phyloP scores from a whole-genome alignment of 2,113 vertebrate species.

The Solenodon paradoxus region DNA sequence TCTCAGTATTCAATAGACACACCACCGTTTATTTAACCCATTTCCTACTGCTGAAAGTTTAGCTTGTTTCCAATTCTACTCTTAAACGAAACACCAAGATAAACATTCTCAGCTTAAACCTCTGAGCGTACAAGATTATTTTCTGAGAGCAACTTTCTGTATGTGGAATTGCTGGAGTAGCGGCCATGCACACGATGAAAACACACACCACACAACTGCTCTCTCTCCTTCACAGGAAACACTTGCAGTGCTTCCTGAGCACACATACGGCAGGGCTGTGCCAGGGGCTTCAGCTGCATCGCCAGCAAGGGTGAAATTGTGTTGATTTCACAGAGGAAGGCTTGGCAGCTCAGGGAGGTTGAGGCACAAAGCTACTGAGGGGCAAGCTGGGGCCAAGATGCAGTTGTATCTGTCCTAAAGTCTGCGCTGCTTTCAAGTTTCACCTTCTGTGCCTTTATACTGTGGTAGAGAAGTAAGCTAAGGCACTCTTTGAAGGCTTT shows the following conservation, averaged over 20 bases:
- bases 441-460: neutral
- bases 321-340: neutral
- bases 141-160: constrained; percentile 10
- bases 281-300: too few relatives aligned
- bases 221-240: neutral
- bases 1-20: constrained; percentile 3
- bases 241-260: neutral
- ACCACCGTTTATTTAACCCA: constrained; percentile 28
- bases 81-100: neutral
- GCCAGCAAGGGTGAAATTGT: accelerated
- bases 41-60: constrained; percentile 18
- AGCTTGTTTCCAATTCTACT: constrained; percentile 44
- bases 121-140: constrained; percentile 3
- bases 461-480: neutral
- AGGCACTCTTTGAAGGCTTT: neutral
- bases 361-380: neutral
- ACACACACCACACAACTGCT: neutral
- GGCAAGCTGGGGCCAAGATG: neutral
- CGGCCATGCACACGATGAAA: neutral
- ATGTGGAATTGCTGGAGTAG: neutral
- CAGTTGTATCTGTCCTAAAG: neutral
- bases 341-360: neutral
- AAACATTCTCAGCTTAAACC: constrained; percentile 20
- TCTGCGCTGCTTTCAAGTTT: neutral
- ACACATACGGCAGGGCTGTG: too few relatives aligned